phyloP scores from a whole-genome alignment of 2,797 vertebrate genomes.

The Karalla daura region DNA sequence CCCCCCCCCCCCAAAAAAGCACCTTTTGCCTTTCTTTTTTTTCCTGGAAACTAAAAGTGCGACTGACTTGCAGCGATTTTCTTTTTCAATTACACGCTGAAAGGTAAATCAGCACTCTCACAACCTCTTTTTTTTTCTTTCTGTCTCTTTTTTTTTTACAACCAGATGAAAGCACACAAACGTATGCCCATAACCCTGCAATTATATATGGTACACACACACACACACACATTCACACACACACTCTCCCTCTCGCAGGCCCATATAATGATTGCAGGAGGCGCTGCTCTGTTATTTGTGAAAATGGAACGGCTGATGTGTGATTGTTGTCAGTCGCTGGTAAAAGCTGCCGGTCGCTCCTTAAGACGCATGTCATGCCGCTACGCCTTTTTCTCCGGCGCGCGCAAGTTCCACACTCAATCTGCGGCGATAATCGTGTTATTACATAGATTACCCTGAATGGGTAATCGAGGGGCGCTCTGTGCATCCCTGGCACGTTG shows the following conservation, averaged over 20 bases:
- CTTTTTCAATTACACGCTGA: constrained; percentile 77
- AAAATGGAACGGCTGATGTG: constrained; percentile 65
- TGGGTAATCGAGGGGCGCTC: not conserved
- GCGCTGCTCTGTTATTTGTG: constrained; percentile 72
- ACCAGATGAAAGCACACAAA: constrained; percentile 73
- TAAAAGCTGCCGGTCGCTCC: constrained; percentile 49
- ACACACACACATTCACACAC: no score
- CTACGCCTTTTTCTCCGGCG: constrained; percentile 17
- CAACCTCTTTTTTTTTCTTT: no score
- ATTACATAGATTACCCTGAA: constrained; percentile 44
- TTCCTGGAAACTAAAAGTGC: constrained; percentile 27
- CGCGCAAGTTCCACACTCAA: constrained; percentile 25
- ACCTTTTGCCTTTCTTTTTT: constrained; percentile 48
- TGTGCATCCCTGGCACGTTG: constrained; percentile 2
- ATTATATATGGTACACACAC: constrained; percentile 63
- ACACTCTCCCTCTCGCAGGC: constrained; percentile 32
- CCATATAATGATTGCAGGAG: constrained; percentile 63
- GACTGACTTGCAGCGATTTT: constrained; percentile 75
- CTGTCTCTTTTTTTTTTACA: no score
- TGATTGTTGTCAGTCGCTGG: constrained; percentile 67
- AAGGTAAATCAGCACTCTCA: constrained; percentile 76
- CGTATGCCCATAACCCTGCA: constrained; percentile 63
- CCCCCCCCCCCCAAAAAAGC: constrained; percentile 37
- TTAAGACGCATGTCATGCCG: constrained; percentile 45
- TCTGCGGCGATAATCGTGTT: constrained; percentile 33